A percentile compares a stretch with the other conserved stretches of the same genome.
Conservation (phyloP, 2,113 vertebrate species). For the Hippopotamus amphibius region DNA sequence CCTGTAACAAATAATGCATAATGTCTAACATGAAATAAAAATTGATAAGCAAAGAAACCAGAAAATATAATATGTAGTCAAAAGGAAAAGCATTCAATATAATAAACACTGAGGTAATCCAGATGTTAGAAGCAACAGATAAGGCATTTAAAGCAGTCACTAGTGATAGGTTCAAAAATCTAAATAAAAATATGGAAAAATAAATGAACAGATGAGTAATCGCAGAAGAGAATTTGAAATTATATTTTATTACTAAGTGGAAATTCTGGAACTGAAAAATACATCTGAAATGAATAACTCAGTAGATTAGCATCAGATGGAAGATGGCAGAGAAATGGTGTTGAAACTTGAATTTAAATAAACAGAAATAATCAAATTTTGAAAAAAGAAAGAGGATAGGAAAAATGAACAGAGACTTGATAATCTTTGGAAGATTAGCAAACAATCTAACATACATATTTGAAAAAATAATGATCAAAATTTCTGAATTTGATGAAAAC, state of each 20-base stretch:
- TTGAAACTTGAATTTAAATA: neutral
- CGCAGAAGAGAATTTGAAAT: neutral
- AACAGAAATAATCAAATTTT: neutral
- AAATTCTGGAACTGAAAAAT: neutral
- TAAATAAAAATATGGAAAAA: neutral
- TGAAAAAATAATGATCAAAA: neutral
- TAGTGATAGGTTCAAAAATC: neutral
- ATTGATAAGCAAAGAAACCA: neutral
- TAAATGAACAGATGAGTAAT: neutral
- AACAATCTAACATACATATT: neutral
- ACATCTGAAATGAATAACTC: neutral
- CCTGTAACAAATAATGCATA: neutral
- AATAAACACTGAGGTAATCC: neutral
- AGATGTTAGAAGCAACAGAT: neutral
- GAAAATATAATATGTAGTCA: neutral
- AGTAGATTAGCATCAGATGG: neutral
- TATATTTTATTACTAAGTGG: neutral
- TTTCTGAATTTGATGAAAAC: conserved; percentile 11
- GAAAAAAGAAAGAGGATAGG: neutral
- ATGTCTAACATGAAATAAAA: neutral
- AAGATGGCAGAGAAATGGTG: neutral
- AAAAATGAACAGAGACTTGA: neutral
- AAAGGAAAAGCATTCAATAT: neutral
- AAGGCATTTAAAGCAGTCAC: neutral
- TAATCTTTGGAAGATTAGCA: neutral